A percentile compares a stretch with the other conserved stretches of the same genome.
These are phyloP conservation scores for Lepus europaeus DNA, from an alignment of 2,113 vertebrate species.

Conservation along the genomic window DNA sequence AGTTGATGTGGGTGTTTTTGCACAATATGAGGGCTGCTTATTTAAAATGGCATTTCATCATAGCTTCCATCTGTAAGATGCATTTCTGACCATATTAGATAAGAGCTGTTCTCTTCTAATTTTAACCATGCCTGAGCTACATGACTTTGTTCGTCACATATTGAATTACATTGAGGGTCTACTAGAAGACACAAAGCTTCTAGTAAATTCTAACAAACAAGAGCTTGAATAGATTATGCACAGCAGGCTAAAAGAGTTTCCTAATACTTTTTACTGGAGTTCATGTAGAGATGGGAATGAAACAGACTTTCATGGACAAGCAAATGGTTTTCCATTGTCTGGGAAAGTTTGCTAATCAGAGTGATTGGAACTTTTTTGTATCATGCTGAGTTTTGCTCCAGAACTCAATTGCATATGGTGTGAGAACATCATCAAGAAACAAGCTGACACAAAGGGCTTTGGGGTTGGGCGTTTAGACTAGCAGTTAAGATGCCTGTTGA, in stretches of 20 bases:
- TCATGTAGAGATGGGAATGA: not conserved
- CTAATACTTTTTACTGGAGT: slow-evolving; percentile 61
- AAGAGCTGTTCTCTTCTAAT: not conserved
- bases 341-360: slow-evolving; percentile 61
- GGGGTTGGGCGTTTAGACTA: too few species aligned
- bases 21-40: slow-evolving; percentile 43
- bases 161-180: slow-evolving; percentile 46
- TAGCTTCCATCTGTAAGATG: slow-evolving; percentile 52
- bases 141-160: not conserved
- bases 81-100: slow-evolving; percentile 18
- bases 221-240: slow-evolving; percentile 52
- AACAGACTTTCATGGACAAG: slow-evolving; percentile 60
- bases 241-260: slow-evolving; percentile 63
- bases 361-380: not conserved
- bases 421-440: slow-evolving; percentile 38
- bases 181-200: slow-evolving; percentile 66
- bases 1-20: slow-evolving; percentile 45
- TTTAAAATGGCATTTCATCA: slow-evolving; percentile 59
- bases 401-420: not conserved
- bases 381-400: slow-evolving; percentile 53
- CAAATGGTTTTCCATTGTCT: slow-evolving; percentile 41
- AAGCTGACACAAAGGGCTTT: slow-evolving; percentile 57
- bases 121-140: slow-evolving; percentile 41
- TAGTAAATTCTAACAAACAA: slow-evolving; percentile 58
- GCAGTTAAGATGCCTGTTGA: too few species aligned